These are phyloP conservation scores for Drosophila kanekoi DNA, from an alignment of 2,888 invertebrate species.

Conservation along the genomic window DNA sequence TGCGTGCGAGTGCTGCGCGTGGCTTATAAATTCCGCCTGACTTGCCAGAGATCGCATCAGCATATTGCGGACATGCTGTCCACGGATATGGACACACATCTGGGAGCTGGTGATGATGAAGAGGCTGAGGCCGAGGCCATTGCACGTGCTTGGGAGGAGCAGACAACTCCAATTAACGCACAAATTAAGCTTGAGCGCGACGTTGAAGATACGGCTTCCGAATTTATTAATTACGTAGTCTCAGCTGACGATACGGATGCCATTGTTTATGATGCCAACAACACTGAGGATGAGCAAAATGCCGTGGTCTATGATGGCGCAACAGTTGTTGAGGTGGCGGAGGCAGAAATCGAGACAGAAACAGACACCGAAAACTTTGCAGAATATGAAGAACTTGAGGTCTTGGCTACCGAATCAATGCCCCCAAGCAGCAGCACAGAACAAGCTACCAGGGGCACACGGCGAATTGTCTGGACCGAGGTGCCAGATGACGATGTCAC, in stretches of 20 bases:
- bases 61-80: slow-evolving; percentile 73
- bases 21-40: slow-evolving; percentile 78
- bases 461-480: slow-evolving; percentile 22
- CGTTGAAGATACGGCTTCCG: slow-evolving; percentile 16
- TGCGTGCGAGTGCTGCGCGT: slow-evolving; percentile 74
- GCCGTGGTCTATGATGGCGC: slow-evolving; percentile 37
- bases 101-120: slow-evolving; percentile 19
- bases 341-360: slow-evolving; percentile 56
- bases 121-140: slow-evolving; percentile 55
- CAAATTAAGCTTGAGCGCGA: slow-evolving; percentile 48
- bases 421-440: not conserved
- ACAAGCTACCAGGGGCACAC: slow-evolving; percentile 2
- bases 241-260: slow-evolving; percentile 56
- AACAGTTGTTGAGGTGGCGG: slow-evolving; percentile 38
- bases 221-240: slow-evolving; percentile 60
- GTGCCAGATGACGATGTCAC: slow-evolving; percentile 28
- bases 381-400: slow-evolving; percentile 58
- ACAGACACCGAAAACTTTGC: slow-evolving; percentile 62
- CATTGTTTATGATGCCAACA: slow-evolving; percentile 46
- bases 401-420: slow-evolving; percentile 38
- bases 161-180: slow-evolving; percentile 27
- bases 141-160: slow-evolving; percentile 58
- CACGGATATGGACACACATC: slow-evolving; percentile 26
- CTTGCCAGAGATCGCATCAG: slow-evolving; percentile 80
- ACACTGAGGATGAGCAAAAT: slow-evolving; percentile 38